Base-by-base conservation (phyloP, 2,888 invertebrate species). In the Hypena proboscidalis region DNA sequence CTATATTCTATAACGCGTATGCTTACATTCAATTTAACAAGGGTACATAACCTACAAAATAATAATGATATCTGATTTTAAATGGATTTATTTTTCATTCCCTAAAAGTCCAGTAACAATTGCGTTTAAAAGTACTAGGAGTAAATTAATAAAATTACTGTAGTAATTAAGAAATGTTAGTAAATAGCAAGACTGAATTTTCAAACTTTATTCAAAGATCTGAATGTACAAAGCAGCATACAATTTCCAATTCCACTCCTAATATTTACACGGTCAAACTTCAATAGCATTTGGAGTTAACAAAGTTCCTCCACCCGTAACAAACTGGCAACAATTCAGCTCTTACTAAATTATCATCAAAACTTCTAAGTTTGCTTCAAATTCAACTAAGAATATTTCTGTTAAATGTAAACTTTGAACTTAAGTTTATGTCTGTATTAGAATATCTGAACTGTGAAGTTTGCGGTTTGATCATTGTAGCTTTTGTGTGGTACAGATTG, bases 271-370 rank as follows among this genome's bases (percentile, higher is more conserved):
- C 22, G 17, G 15, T 7, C 17, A 4, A 19, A 9, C 17, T 7
- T 4, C 30, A 17, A 25, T 17, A 34, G 11, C 20, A 14, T 5
- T 8, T 5, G 5, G 6, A 11, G 0, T 4, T 7, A 21, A 20
- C 13, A 14, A 23, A 36, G 8, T 36, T 37, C 4, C 5, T 4
- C 20, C 6, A 5, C 9, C 9, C 6, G 14, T 2, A 15, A 29
- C 37, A 30, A 37, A 6, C n/a, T 10, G 1, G 4, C 4, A 22
- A 36, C 27, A 29, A 15, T 30, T 30, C 15, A 15, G 4, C 21
- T 22, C 22, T 37, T 17, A 15, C 29, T 30, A 15, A 37, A 37
- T 37, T 30, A 22, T 30, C 30, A 30, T 30, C 11, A 4, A 3
- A 15, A 21, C 27, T 13, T 17, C 7, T 5, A 10, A 11, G 4